Conservation (phyloP, 1,140 invertebrate species). For the Dolichoris vasculosae region DNA sequence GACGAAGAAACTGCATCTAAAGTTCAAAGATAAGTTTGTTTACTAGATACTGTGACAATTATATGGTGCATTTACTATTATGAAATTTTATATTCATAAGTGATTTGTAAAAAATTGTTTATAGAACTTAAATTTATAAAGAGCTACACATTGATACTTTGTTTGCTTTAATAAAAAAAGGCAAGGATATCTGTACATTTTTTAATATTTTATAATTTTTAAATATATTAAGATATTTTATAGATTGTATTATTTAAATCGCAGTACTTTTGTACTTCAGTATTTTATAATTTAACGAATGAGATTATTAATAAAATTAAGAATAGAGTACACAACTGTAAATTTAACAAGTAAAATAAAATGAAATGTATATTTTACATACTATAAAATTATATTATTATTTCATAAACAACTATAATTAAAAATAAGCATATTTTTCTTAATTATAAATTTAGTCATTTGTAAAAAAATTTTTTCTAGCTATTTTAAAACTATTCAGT, state of each 20-base stretch:
- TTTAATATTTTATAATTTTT: constrained; percentile 32
- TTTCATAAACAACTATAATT: background rate
- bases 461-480: no score
- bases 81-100: constrained; percentile 35
- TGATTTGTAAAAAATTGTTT: constrained; percentile 29
- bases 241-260: constrained; percentile 39
- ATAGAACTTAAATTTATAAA: background rate
- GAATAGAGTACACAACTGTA: background rate
- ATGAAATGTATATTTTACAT: constrained; percentile 10
- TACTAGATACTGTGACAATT: constrained; percentile 10
- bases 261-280: constrained; percentile 43
- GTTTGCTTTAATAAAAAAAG: background rate
- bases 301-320: background rate
- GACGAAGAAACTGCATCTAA: constrained; percentile 77
- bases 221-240: constrained; percentile 12
- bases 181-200: constrained; percentile 38
- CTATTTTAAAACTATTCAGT: no score
- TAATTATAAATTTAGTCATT: background rate
- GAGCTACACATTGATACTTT: background rate
- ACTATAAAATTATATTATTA: background rate
- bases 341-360: background rate
- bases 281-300: constrained; percentile 29
- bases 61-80: background rate
- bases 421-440: background rate
- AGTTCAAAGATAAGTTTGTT: constrained; percentile 63